A percentile compares a stretch with the other conserved stretches of the same genome.
Conservation (phyloP, 1,140 invertebrate species). For the Mactra quadrangularis region DNA sequence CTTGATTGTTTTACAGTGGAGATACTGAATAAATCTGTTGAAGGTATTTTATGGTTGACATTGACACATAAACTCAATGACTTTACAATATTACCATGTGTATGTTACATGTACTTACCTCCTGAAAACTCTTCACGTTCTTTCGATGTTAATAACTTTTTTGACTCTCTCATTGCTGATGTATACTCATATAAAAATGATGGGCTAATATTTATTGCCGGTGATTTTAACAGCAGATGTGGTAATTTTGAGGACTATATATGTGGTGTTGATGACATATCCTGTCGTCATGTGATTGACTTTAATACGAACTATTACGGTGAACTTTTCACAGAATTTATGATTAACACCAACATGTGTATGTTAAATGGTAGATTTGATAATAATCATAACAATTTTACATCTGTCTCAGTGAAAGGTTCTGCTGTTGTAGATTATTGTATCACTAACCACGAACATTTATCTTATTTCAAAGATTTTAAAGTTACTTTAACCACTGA, state of each 20-base stretch:
- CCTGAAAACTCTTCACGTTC: conserved; percentile 11
- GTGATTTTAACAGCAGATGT: conserved; percentile 31
- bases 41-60: conserved; percentile 58
- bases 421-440: conserved; percentile 50
- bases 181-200: conserved; percentile 37
- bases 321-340: conserved; percentile 35
- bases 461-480: conserved; percentile 16
- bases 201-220: not conserved
- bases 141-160: conserved; percentile 12
- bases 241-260: conserved; percentile 32
- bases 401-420: conserved; percentile 47
- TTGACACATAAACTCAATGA: not conserved
- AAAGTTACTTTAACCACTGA: conserved; percentile 5
- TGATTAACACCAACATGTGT: conserved; percentile 39
- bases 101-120: conserved; percentile 41
- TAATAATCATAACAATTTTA: conserved; percentile 43
- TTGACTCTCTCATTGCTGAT: conserved; percentile 1
- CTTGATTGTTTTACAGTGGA: conserved; percentile 31
- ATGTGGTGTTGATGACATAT: conserved; percentile 31
- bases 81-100: not conserved
- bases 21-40: conserved; percentile 65
- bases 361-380: conserved; percentile 47
- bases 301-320: conserved; percentile 32
- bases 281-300: conserved; percentile 11
- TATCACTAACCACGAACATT: conserved; percentile 29